phyloP scores from a whole-genome alignment of 2,888 invertebrate genomes.

The Anticlea derivata region DNA sequence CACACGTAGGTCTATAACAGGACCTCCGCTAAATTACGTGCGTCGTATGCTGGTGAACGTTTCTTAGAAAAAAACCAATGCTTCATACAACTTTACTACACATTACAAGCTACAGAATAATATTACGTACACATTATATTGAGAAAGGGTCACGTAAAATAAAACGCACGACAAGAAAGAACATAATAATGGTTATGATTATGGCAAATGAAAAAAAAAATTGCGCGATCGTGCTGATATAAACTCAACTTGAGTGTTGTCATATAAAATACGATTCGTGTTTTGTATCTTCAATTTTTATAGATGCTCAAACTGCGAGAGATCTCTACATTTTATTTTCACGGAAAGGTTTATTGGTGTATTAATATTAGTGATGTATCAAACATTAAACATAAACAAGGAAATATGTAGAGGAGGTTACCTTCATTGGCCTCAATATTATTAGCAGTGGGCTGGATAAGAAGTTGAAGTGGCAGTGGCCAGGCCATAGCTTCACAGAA shows the following conservation, averaged over 20 bases:
- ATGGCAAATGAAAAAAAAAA: conserved; percentile 40
- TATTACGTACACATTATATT: conserved; percentile 14
- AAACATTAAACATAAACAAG: no score
- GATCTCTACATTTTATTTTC: conserved; percentile 10
- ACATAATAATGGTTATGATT: conserved; percentile 39
- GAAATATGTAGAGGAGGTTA: no score
- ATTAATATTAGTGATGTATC: no score
- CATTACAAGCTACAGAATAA: conserved; percentile 6
- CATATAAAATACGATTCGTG: conserved; percentile 37
- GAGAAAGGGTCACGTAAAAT: conserved; percentile 31
- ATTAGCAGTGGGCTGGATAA: no score
- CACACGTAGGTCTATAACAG: no score
- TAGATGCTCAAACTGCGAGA: conserved; percentile 15
- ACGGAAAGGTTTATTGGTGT: background rate
- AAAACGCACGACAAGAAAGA: conserved; percentile 33
- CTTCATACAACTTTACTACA: background rate
- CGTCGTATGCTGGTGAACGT: no score
- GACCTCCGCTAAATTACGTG: no score
- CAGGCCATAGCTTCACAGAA: no score
- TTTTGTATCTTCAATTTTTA: conserved; percentile 30
- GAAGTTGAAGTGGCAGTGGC: no score
- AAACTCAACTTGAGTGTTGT: conserved; percentile 33
- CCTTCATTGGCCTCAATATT: no score
- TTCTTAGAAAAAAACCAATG: background rate
- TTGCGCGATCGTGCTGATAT: conserved; percentile 38